Evolutionary conservation across 2,888 invertebrate species (phyloP), one percentile per base, ranked within the genome.

Genomic region (Cataglyphis altisquamis): DNA sequence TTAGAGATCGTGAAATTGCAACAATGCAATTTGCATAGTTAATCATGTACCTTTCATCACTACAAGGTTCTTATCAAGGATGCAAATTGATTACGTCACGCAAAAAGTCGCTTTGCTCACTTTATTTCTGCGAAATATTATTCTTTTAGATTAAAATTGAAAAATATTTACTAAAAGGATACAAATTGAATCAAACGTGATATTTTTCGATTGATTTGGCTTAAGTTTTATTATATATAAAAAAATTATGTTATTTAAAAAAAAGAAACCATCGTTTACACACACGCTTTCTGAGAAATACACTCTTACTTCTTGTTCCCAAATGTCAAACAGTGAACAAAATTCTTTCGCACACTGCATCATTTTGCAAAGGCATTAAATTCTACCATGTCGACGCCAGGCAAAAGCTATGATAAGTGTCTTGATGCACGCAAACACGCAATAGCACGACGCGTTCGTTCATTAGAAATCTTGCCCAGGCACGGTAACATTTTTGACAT

Each of bases 371-470:
- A 64, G 32, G 12, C 10, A n/a, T 67, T 12, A 57, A 67, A 57
- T 70, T 78, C 10, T 32, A 55, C 55, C 12, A 36, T 70, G 36
- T 36, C 12, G 21, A 25, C 57, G 55, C 32, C 55, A 80, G 74
- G 81, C 84, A 84, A 88, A 84, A 86, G 83, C 81, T 68, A 70
- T 67, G 66, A 60, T 36, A 18, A 45, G 29, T 55, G 6, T 41
- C 18, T 41, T 48, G 36, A 18, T 39, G 62, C 82, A 75, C 48
- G 82, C 82, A 62, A 64, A n/a, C 82, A 84, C 74, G 82, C 82
- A 63, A 68, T 41, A 73, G 52, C 48, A 60, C 21, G 72, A 60
- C 10, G 18, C 36, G 36, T 55, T 64, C 3, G 32, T 32, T 60
- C 57, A 78, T 36, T 41, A 1, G 57, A 45, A 21, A 36, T 15